Evolutionary conservation across 1,140 invertebrate genomes (phyloP).

Genomic region (Rhopalosiphum maidis): DNA sequence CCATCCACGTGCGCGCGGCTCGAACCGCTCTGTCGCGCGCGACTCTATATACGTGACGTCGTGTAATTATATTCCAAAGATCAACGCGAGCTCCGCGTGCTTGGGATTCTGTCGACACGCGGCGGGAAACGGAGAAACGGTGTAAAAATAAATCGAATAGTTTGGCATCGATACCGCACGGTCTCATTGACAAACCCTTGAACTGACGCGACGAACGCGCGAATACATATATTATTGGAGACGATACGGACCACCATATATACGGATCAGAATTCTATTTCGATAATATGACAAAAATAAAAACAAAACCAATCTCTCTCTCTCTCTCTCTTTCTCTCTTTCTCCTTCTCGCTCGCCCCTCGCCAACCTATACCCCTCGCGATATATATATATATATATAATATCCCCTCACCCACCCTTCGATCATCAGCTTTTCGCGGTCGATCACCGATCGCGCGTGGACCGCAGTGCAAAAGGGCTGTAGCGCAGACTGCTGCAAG

Average conservation of each 20-base stretch:
- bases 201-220: slow-evolving; percentile 26
- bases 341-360: neutral
- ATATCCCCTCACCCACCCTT: too few species aligned
- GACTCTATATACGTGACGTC: neutral
- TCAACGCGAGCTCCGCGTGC: slow-evolving; percentile 33
- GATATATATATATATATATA: neutral
- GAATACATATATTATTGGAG: neutral
- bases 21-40: neutral
- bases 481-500: too few species aligned
- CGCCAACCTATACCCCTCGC: neutral
- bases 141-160: slow-evolving; percentile 57
- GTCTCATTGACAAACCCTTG: slow-evolving; percentile 58
- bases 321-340: neutral
- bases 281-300: slow-evolving; percentile 3
- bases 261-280: neutral
- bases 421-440: neutral
- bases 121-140: neutral
- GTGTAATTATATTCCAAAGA: slow-evolving; percentile 52
- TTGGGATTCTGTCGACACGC: slow-evolving; percentile 33
- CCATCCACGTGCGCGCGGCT: neutral
- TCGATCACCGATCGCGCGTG: neutral
- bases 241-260: neutral
- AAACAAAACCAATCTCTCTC: neutral
- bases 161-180: slow-evolving; percentile 45
- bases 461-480: too few species aligned